These are phyloP conservation scores for Ormyrus pomaceus DNA, from an alignment of 2,888 invertebrate genomes.

Conservation along the genomic window DNA sequence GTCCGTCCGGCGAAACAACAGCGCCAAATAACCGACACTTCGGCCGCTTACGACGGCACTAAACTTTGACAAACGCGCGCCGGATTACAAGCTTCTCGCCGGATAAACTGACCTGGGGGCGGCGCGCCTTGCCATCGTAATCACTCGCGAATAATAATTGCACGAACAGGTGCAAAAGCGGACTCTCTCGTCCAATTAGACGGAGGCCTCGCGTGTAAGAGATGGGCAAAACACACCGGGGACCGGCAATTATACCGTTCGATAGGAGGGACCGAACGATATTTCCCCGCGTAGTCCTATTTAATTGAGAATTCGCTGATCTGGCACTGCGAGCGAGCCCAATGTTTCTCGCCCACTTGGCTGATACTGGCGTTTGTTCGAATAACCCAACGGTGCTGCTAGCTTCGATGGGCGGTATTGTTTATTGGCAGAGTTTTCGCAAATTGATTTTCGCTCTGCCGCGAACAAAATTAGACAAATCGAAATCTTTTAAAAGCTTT, in stretches of 20 bases:
- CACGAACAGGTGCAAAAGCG: conserved; percentile 60
- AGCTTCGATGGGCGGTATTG: no score
- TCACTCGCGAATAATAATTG: conserved; percentile 62
- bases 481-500: no score
- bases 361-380: not conserved
- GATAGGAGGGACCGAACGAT: conserved; percentile 2
- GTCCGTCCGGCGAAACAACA: conserved; percentile 11
- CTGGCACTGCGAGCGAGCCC: not conserved
- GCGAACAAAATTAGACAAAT: no score
- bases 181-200: conserved; percentile 37
- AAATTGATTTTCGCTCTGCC: no score
- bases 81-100: conserved; percentile 62
- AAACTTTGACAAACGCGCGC: conserved; percentile 64
- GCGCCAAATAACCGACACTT: conserved; percentile 52
- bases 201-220: conserved; percentile 4
- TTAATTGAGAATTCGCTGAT: conserved; percentile 45
- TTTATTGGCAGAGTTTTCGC: no score
- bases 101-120: conserved; percentile 55
- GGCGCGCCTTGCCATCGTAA: conserved; percentile 44
- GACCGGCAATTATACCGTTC: conserved; percentile 39
- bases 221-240: conserved; percentile 37
- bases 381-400: no score
- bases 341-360: not conserved
- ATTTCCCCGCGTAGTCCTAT: conserved; percentile 14
- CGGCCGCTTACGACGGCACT: conserved; percentile 58